phyloP scores from a whole-genome alignment of 2,888 invertebrate genomes.

The Cheiracanthium punctorium region DNA sequence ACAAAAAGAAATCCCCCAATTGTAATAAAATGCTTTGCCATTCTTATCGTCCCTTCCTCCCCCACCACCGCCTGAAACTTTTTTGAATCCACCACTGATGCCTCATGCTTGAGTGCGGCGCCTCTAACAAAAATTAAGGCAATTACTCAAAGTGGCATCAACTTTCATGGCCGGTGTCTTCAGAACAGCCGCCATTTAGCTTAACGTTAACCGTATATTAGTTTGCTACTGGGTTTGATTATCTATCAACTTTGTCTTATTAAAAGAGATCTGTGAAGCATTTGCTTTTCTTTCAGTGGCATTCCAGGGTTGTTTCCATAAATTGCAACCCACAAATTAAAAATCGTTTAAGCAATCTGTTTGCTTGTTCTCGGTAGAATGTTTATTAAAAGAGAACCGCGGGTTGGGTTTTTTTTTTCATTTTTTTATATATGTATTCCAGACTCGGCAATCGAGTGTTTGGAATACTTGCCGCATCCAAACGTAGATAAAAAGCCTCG shows the following conservation, averaged over 20 bases:
- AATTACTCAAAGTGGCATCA: too few species aligned
- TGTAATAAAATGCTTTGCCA: too few species aligned
- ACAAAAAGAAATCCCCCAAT: too few species aligned
- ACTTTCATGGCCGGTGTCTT: too few species aligned
- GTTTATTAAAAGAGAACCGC: neutral
- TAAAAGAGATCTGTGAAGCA: neutral
- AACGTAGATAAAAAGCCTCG: neutral
- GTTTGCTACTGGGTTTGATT: neutral
- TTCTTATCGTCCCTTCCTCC: too few species aligned
- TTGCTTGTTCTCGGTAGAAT: slow-evolving; percentile 4
- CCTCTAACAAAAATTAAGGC: too few species aligned
- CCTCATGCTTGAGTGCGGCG: too few species aligned
- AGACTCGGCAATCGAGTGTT: neutral
- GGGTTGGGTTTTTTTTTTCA: neutral
- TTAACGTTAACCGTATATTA: too few species aligned
- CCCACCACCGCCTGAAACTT: too few species aligned
- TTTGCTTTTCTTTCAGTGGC: neutral
- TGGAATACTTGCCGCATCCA: neutral
- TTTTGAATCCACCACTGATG: too few species aligned
- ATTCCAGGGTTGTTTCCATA: neutral
- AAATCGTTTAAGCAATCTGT: slow-evolving; percentile 1
- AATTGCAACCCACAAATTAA: neutral
- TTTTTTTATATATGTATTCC: too few species aligned
- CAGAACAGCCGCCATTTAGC: too few species aligned
- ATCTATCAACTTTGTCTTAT: neutral